Base-by-base conservation (phyloP, 2,888 invertebrate species). In the Resseliella maxima region DNA sequence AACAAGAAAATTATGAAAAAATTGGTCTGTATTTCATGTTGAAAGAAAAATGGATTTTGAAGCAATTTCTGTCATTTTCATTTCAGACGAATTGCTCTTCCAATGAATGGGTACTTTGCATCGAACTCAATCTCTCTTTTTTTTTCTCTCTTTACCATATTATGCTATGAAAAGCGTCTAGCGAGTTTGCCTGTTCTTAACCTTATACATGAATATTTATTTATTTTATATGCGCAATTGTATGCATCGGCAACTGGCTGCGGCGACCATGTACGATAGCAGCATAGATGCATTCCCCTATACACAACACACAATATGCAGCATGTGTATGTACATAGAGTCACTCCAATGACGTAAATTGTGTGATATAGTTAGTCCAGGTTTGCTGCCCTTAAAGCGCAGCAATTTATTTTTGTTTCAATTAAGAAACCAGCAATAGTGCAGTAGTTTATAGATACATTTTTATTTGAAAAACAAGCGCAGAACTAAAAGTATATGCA, bases 131-230 rank as follows among this genome's bases (percentile, higher is more conserved):
- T n/a, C n/a, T n/a, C n/a, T n/a, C n/a, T 6, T 59, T 24, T 24
- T 2, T n/a, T 72, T 31, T 72, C 72, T 72, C 0, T 72, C 2
- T 31, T 31, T n/a, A n/a, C n/a, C n/a, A n/a, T n/a, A n/a, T n/a
- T n/a, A 41, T 50, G 50, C 6, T 12, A 50, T 50, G 2, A 27
- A 31, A 72, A 72, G 72, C 31, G 15, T 35, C 2, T 35, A 72
- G 31, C 31, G 72, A 3, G 24, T 72, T 72, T 27, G 31, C 10
- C 72, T 12, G 31, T 72, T 72, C 72, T 72, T 72, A 72, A 72
- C 72, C 72, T 72, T 72, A 72, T 72, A 72, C 72, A 72, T 31
- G 72, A 72, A 72, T 72, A 72, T 72, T 72, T 72, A 72, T 72
- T 72, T 72, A 59, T 24, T 59, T 24, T 59, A 31, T 72, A 35